Conservation (phyloP, 35 echinoderm and acorn worm genomes). For the Strongylocentrotus purpuratus region DNA sequence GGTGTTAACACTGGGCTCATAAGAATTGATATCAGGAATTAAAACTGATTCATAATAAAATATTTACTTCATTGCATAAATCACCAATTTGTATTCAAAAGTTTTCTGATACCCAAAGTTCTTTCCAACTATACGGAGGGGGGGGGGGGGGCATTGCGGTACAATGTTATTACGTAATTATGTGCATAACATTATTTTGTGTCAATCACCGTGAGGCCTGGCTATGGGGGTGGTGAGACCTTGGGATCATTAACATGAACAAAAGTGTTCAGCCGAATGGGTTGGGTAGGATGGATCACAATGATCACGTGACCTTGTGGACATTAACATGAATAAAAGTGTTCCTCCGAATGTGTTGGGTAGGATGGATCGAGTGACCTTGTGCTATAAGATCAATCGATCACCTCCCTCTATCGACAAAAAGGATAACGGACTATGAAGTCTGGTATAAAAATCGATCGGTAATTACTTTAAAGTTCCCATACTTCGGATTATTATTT, state of each 20-base stretch:
- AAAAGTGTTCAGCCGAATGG: not conserved
- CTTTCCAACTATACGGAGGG: no score
- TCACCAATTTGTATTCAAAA: no score
- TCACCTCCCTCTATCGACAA: not conserved
- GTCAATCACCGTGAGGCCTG: not conserved
- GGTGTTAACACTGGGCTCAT: no score
- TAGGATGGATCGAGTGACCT: no score
- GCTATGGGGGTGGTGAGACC: not conserved
- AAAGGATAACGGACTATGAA: not conserved
- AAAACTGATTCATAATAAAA: no score
- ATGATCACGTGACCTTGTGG: not conserved
- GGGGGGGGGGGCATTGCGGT: no score
- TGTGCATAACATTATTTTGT: not conserved
- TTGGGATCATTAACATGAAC: not conserved
- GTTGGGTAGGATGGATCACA: not conserved
- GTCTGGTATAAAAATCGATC: not conserved
- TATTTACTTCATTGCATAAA: no score
- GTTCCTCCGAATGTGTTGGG: no score
- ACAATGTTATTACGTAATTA: not conserved
- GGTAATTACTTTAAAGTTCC: not conserved
- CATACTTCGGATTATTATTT: not conserved
- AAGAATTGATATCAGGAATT: no score
- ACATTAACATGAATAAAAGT: not conserved
- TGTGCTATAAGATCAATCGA: not conserved
- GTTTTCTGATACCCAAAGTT: no score